Conservation (phyloP, 2,797 vertebrate species). For the Sebastes hubbsi region DNA sequence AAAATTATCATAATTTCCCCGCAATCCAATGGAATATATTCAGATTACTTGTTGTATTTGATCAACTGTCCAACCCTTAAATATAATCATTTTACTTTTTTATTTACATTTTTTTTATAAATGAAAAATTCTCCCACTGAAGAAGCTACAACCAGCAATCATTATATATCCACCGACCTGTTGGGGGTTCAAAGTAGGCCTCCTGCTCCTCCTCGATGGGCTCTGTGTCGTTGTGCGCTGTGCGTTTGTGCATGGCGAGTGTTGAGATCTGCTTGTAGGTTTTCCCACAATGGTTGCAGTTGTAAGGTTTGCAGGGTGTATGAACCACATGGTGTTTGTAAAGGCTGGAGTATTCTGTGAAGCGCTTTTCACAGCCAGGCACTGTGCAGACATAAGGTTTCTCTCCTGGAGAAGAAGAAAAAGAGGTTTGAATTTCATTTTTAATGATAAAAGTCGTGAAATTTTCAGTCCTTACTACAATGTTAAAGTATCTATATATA, state of each 20-base stretch:
- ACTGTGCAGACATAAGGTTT: conserved; percentile 99
- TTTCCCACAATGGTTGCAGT: conserved; percentile 99
- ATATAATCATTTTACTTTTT: no score
- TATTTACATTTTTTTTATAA: no score
- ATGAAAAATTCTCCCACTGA: no score
- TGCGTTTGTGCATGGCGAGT: conserved; percentile 98
- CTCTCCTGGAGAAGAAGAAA: conserved; percentile 83
- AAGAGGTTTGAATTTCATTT: background rate
- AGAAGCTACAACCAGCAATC: background rate
- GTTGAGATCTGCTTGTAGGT: conserved; percentile 99
- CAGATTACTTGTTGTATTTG: background rate
- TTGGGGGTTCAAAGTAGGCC: conserved; percentile 94
- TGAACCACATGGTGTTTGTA: conserved; percentile 99
- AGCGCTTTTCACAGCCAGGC: conserved; percentile 97
- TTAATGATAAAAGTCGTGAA: background rate
- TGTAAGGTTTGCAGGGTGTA: conserved; percentile 98
- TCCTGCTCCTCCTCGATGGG: conserved; percentile 98
- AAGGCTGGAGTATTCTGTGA: conserved; percentile 99
- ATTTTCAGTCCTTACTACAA: background rate
- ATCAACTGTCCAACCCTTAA: no score
- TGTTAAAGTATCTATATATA: background rate
- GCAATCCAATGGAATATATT: fast-evolving
- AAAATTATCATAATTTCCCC: no score
- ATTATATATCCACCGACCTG: conserved; percentile 80
- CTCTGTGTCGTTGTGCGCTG: conserved; percentile 96